phyloP scores from a whole-genome alignment of 2,888 invertebrate genomes.

The Palloptera scutellata region DNA sequence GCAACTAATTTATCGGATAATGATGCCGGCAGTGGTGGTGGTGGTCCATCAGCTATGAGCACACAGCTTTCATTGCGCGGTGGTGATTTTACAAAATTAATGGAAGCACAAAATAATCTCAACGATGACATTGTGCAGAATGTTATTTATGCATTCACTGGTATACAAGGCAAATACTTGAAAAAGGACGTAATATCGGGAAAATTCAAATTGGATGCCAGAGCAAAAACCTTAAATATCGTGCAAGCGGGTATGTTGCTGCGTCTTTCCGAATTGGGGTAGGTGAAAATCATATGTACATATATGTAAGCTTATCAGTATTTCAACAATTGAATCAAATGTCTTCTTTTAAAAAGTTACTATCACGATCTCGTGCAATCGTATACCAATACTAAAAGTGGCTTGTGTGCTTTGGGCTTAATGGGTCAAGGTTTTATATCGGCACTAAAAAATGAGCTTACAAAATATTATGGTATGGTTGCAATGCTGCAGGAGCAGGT shows the following conservation, averaged over 20 bases:
- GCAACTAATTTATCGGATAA: slow-evolving; percentile 35
- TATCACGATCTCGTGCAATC: slow-evolving; percentile 80
- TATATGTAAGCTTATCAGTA: neutral
- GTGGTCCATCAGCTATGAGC: slow-evolving; percentile 13
- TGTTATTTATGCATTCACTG: slow-evolving; percentile 86
- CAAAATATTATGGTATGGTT: slow-evolving; percentile 87
- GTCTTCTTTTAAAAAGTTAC: slow-evolving; percentile 39
- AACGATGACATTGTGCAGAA: slow-evolving; percentile 72
- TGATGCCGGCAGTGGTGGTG: slow-evolving; percentile 27
- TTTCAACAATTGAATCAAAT: neutral
- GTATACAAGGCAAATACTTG: slow-evolving; percentile 82
- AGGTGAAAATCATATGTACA: slow-evolving; percentile 58
- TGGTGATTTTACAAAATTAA: slow-evolving; percentile 31
- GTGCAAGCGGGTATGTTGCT: slow-evolving; percentile 73
- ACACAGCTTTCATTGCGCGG: slow-evolving; percentile 29
- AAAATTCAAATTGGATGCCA: slow-evolving; percentile 71
- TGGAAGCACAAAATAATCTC: slow-evolving; percentile 38
- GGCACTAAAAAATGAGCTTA: slow-evolving; percentile 83
- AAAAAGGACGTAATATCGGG: slow-evolving; percentile 71
- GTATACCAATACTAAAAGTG: slow-evolving; percentile 79
- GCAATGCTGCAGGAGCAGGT: slow-evolving; percentile 89
- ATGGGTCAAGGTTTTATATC: slow-evolving; percentile 88
- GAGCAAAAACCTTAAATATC: slow-evolving; percentile 65
- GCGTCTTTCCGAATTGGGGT: slow-evolving; percentile 85
- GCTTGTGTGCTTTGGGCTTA: slow-evolving; percentile 73